Base-by-base conservation (phyloP, 2,113 vertebrate genomes). In the Puntigrus tetrazona region DNA sequence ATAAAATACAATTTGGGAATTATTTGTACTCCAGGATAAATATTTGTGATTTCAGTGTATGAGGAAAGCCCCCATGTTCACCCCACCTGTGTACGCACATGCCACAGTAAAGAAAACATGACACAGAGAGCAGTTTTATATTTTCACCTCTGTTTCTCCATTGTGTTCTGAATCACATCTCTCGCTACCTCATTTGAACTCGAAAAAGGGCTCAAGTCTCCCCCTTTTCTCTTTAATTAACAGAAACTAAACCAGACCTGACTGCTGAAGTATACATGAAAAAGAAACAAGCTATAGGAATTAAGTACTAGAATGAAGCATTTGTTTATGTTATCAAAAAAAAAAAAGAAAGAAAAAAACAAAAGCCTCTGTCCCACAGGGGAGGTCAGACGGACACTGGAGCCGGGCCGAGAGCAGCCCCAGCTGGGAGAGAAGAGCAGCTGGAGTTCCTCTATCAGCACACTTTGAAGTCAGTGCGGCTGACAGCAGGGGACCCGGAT, bases 221-320 rank as follows among this genome's bases (percentile, higher is more conserved):
- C 89, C 91, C 89, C 87, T 89, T 88, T 82, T 81, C 91, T 92
- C 89, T 84, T 93, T 93, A 93, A 94, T 94, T 92, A 91, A 89
- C 87, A 75, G 91, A 92, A 93, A 92, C 86, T 89, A 92, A 92
- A 91, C 75, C 86, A 87, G 91, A 91, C 87, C 92, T 92, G 85
- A 88, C 88, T 67, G 88, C 91, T 92, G 88, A 86, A 91, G 92
- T 90, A 90, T 89, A 90, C 81, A 65, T 45, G 69, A 85, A 86
- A 43, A 41, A 78, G 22, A 80, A 82, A 82, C 85, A 89, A 84
- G 87, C 86, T 78, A 85, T 91, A 9, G 22, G 88, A 91, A 88
- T 85, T 69, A 78, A 85, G 31, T 82, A 91, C 57, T 78, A 82
- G 80, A 84, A 85, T 81, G 88, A 91, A 89, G 85, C 89, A 72